Evolutionary conservation across 1,140 invertebrate species (phyloP), one percentile per base, ranked within the genome.

Genomic region (Trichonephila clavata): DNA sequence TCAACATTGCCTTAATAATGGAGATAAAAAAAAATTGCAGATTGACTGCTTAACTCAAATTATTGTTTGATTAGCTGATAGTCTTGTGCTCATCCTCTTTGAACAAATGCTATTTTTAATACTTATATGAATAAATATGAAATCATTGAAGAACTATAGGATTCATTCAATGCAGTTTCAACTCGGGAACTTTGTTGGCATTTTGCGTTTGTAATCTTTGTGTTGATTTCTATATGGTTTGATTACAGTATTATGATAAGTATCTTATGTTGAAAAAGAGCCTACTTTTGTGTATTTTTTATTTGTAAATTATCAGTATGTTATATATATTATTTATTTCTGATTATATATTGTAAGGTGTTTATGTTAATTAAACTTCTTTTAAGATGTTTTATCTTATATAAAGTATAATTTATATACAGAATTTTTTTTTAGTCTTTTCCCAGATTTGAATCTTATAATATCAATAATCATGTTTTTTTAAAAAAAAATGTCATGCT

Each of bases 61-160:
- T 77, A 39, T 77, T 27, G 18, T 32, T 27, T 39, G 27, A 77
- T 32, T 27, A 77, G 18, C 27, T 77, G 71, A 39, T 32, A 14
- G 32, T 20, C 32, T 32, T 77, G 27, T 77, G 32, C 32, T 77
- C 24, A 24, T 77, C 71, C 27, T 39, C 71, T 77, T 39, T 39
- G 27, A 77, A 77, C 71, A 77, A 77, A 77, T 77, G 27, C 71
- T 77, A 77, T 77, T 77, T 77, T 77, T 77, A 77, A 77, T 77
- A 77, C 71, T 77, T 39, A 77, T 16, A 77, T 77, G 27, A 77
- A 77, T 32, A 63, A 6, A 63, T 32, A 71, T 8, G 13, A 77
- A 77, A 77, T 77, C 16, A 20, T 32, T 77, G 16, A 77, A 32
- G 27, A 68, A 68, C 39, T 77, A 32, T 32, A 3, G 32, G 39